Conservation (phyloP, 2,888 invertebrate species). For the Orthosia cruda region DNA sequence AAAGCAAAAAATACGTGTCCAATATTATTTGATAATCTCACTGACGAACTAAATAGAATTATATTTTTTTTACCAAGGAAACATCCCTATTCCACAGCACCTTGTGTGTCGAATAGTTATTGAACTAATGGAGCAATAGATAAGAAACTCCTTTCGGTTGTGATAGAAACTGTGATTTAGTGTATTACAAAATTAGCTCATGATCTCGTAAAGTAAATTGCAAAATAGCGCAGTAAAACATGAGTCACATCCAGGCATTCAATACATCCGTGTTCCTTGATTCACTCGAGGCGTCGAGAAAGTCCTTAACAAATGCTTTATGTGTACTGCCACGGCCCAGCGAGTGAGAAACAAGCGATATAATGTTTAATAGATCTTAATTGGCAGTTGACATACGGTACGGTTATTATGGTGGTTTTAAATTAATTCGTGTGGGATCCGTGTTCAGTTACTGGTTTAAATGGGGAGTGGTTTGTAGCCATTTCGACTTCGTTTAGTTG, state of each 20-base stretch:
- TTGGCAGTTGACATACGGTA: slow-evolving; percentile 79
- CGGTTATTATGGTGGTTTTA: slow-evolving; percentile 51
- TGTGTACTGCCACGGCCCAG: slow-evolving; percentile 81
- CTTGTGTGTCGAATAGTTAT: no score
- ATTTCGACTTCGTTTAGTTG: slow-evolving; percentile 10
- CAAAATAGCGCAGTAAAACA: background rate
- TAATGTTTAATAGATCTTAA: slow-evolving; percentile 86
- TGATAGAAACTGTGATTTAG: no score
- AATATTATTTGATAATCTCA: no score
- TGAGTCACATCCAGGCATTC: slow-evolving; percentile 32
- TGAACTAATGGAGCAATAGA: no score
- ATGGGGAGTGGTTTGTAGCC: background rate
- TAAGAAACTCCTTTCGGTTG: no score
- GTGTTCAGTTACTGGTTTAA: slow-evolving; percentile 29
- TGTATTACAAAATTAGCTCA: no score
- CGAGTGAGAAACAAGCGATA: slow-evolving; percentile 81
- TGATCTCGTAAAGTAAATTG: no score
- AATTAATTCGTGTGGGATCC: slow-evolving; percentile 74
- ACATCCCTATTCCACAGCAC: no score
- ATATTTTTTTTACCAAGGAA: no score
- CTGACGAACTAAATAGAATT: no score
- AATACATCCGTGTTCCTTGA: slow-evolving; percentile 59
- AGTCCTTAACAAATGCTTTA: slow-evolving; percentile 84
- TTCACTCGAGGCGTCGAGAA: slow-evolving; percentile 80
- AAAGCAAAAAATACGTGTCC: no score